Evolutionary conservation across 2,888 invertebrate genomes (phyloP).

Genomic region (Drosophila histrio): DNA sequence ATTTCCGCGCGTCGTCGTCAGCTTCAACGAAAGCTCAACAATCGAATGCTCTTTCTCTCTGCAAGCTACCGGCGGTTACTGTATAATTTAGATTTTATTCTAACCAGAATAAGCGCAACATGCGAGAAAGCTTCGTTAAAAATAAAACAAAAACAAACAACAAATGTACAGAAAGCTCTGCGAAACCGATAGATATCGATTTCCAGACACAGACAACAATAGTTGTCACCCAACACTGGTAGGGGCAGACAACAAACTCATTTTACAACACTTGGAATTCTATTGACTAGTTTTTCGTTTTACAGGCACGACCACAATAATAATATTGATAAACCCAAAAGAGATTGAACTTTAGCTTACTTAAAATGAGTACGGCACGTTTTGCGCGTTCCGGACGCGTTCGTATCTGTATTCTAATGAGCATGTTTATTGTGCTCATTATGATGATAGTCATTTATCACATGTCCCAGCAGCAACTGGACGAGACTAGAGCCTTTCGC

Average conservation of each 20-base stretch:
- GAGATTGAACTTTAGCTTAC: neutral
- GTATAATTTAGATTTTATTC: constrained; percentile 20
- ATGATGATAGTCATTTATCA: constrained; percentile 86
- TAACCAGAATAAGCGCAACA: constrained; percentile 16
- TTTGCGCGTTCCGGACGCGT: constrained; percentile 86
- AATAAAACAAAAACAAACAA: constrained; percentile 10
- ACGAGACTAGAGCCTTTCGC: constrained; percentile 85
- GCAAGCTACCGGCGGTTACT: constrained; percentile 48
- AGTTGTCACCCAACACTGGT: constrained; percentile 15
- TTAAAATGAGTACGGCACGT: constrained; percentile 84
- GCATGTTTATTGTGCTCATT: constrained; percentile 85
- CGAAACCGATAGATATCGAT: constrained; percentile 21
- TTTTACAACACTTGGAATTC: constrained; percentile 50
- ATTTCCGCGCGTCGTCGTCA: constrained; percentile 37
- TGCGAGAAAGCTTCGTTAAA: constrained; percentile 21
- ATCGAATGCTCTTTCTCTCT: constrained; percentile 11
- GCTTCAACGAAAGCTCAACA: constrained; percentile 36
- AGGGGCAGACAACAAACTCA: constrained; percentile 38
- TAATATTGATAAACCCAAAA: constrained; percentile 24
- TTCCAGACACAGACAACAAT: neutral
- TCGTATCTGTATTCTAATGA: constrained; percentile 86
- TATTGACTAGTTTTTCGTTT: constrained; percentile 42
- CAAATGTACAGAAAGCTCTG: constrained; percentile 36
- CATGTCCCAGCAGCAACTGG: constrained; percentile 86
- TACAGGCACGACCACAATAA: constrained; percentile 24